Base-by-base conservation (phyloP, 2,888 invertebrate genomes). In the Acronicta alni region DNA sequence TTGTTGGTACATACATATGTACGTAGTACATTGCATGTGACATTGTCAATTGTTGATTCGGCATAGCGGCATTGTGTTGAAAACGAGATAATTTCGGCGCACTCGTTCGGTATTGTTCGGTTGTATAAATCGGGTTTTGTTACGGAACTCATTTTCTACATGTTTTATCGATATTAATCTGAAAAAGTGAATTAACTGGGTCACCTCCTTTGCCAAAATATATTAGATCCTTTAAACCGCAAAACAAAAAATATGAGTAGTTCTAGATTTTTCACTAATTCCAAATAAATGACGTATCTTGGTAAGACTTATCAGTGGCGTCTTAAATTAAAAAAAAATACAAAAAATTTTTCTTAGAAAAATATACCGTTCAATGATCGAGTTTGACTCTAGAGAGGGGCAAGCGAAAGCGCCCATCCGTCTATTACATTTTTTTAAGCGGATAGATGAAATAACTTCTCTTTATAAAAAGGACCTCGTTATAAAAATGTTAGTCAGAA, bases 1-100 rank as follows among this genome's bases (percentile, higher is more conserved):
- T 69, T 70, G 67, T 72, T 52, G 54, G 42, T 45, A 55, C 48
- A 26, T 47, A n/a, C n/a, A n/a, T n/a, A n/a, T n/a, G n/a, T n/a
- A 38, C 16, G 18, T 47, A 41, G 46, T 53, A 62, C 56, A 66
- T 69, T 82, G 81, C 78, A 76, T 75, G 76, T 82, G 83, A 80
- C 82, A 79, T 65, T 80, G 79, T 81, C 80, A 77, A 81, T 83
- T 78, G 82, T 84, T 84, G 81, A 85, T 83, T 82, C 76, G 79
- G 81, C 81, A 81, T 79, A 74, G 44, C 69, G 70, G 70, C 70
- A 79, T 87, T 85, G 81, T 83, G 72, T 75, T 71, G 77, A 75
- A 82, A 87, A 84, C 82, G 80, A 80, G 82, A 86, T 88, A 79
- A 85, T 83, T 80, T 77, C 63, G 68, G 70, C 75, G 72, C 59